Conservation (phyloP, 23 tunicate genomes). For the Trididemnum clinides region DNA sequence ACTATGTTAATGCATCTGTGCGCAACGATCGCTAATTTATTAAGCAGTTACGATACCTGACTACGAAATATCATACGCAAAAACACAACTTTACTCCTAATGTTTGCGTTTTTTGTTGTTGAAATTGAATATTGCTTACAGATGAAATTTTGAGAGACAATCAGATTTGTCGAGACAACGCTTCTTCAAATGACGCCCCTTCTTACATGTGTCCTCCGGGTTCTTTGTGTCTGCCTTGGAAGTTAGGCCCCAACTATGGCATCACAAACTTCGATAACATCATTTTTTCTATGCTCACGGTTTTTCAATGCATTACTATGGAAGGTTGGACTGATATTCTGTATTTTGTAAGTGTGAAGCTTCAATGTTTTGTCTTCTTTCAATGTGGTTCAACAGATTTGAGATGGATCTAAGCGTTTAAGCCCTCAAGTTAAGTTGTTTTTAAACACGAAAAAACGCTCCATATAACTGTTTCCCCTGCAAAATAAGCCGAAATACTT, state of each 20-base stretch:
- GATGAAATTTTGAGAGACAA: constrained; percentile 51
- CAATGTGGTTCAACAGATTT: too few relatives aligned
- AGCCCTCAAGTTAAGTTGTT: too few relatives aligned
- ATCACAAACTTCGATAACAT: constrained; percentile 98
- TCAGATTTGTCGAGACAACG: constrained; percentile 60
- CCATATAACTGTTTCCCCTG: too few relatives aligned
- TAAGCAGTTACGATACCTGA: too few relatives aligned
- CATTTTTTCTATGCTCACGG: constrained; percentile 97
- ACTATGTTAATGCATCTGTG: too few relatives aligned
- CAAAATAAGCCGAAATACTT: too few relatives aligned
- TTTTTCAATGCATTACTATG: constrained; percentile 99
- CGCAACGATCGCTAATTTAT: too few relatives aligned
- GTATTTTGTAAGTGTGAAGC: constrained; percentile 97
- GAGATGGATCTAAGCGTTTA: too few relatives aligned
- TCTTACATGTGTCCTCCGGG: constrained; percentile 60
- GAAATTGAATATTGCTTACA: not conserved
- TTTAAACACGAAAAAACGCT: too few relatives aligned
- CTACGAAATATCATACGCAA: too few relatives aligned
- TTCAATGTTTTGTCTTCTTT: too few relatives aligned
- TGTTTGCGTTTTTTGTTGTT: not conserved
- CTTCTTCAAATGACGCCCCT: not conserved
- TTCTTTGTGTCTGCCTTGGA: constrained; percentile 65
- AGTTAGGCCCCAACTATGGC: constrained; percentile 91
- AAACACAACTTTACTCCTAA: too few relatives aligned
- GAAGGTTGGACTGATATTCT: constrained; percentile 99